Percentiles rank a stretch among this genome's conserved stretches.
phyloP scores from a whole-genome alignment of 2,113 vertebrate species.

The Carlito syrichta region DNA sequence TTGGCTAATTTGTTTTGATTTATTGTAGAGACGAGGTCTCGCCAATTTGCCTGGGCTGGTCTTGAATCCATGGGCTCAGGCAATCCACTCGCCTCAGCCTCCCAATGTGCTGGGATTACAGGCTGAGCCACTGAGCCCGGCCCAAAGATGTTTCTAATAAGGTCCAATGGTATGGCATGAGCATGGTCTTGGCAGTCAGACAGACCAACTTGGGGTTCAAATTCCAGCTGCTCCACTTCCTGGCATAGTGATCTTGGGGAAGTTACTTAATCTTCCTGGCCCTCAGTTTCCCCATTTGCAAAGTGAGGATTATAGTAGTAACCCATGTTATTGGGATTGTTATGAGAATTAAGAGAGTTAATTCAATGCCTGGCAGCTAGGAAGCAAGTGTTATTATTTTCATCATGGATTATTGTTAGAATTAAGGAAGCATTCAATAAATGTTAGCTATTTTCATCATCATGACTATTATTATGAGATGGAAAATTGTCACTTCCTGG shows the following conservation, averaged over 20 bases:
- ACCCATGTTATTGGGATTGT: background rate
- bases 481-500: background rate
- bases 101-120: too few relatives aligned
- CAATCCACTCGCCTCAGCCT: too few relatives aligned
- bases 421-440: conserved; percentile 19
- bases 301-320: conserved; percentile 2
- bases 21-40: too few relatives aligned
- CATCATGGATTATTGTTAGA: background rate
- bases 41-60: too few relatives aligned
- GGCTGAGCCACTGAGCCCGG: too few relatives aligned
- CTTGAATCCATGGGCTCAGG: too few relatives aligned
- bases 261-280: background rate
- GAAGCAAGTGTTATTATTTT: background rate
- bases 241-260: background rate
- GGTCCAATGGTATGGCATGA: background rate
- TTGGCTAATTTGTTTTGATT: too few relatives aligned
- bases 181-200: background rate
- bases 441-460: conserved; percentile 19
- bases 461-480: background rate
- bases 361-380: background rate
- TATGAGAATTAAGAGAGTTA: conserved; percentile 6
- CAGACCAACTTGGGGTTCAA: background rate
- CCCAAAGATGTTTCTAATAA: conserved; percentile 22
- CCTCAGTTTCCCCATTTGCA: background rate
- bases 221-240: background rate